A percentile compares a stretch with the other conserved stretches of the same genome.
These are phyloP conservation scores for Limulus polyphemus DNA, from an alignment of 2,888 invertebrate species.

Conservation along the genomic window DNA sequence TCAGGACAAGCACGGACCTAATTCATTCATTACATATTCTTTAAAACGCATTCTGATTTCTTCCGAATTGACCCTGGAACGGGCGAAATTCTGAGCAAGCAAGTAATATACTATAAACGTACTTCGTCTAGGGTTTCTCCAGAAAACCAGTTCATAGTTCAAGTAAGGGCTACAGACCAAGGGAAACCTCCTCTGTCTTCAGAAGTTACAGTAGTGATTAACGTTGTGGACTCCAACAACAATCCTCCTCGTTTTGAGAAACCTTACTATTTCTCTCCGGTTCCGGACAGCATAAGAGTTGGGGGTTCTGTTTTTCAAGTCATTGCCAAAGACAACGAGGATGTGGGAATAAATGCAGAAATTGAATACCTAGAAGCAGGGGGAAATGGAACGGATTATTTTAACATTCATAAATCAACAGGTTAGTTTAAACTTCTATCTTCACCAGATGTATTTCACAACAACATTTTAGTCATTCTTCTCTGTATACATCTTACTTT, in stretches of 20 bases:
- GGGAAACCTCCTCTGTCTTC: conserved; percentile 80
- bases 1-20: conserved; percentile 80
- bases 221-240: conserved; percentile 75
- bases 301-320: conserved; percentile 77
- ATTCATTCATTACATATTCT: conserved; percentile 78
- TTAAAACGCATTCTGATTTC: conserved; percentile 76
- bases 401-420: conserved; percentile 56
- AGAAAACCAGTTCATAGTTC: conserved; percentile 75
- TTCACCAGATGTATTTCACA: background rate
- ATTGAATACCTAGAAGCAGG: conserved; percentile 60
- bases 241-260: conserved; percentile 72
- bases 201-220: conserved; percentile 54
- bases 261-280: conserved; percentile 73
- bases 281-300: conserved; percentile 82
- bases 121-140: conserved; percentile 50
- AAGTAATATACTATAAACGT: conserved; percentile 59
- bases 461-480: too few relatives aligned
- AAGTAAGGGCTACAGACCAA: conserved; percentile 78
- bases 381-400: conserved; percentile 64
- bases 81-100: conserved; percentile 81
- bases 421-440: conserved; percentile 41
- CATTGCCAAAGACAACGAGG: conserved; percentile 45
- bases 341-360: conserved; percentile 79
- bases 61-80: conserved; percentile 85
- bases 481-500: too few relatives aligned